A percentile compares a stretch with the other conserved stretches of the same genome.
Evolutionary conservation across 1,140 invertebrate genomes (phyloP).

Genomic region (Trichonephila inaurata): DNA sequence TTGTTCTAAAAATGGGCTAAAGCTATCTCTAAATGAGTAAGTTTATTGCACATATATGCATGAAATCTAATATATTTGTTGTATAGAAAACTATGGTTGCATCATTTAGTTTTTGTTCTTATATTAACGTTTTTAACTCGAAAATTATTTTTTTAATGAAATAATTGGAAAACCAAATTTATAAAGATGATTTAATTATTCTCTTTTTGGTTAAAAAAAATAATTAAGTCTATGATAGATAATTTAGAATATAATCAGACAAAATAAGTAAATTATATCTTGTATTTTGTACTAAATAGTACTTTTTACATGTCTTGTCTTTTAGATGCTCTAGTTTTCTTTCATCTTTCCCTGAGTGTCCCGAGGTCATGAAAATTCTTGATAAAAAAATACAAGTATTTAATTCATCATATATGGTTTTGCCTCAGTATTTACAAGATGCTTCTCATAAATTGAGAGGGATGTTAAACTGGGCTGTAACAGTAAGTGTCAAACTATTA

Average conservation of each 20-base stretch:
- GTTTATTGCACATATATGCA: neutral
- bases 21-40: slow-evolving; percentile 43
- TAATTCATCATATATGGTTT: slow-evolving; percentile 67
- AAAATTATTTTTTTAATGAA: neutral
- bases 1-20: neutral
- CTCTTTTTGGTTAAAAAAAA: too few relatives aligned
- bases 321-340: slow-evolving; percentile 67
- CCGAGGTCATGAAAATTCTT: slow-evolving; percentile 32
- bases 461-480: slow-evolving; percentile 27
- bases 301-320: neutral
- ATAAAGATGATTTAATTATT: too few relatives aligned
- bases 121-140: neutral
- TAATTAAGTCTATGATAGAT: too few relatives aligned
- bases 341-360: slow-evolving; percentile 38
- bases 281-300: neutral
- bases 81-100: neutral
- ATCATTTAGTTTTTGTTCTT: neutral
- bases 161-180: neutral
- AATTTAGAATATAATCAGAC: too few relatives aligned
- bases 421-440: slow-evolving; percentile 71
- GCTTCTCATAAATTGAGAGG: slow-evolving; percentile 59
- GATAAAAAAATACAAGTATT: slow-evolving; percentile 62
- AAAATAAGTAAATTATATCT: too few relatives aligned
- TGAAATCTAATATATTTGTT: neutral
- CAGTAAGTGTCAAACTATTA: neutral